Percentiles rank a stretch among this genome's conserved stretches.
Evolutionary conservation across 2,113 vertebrate genomes (phyloP).

Genomic region (Lonchura striata): DNA sequence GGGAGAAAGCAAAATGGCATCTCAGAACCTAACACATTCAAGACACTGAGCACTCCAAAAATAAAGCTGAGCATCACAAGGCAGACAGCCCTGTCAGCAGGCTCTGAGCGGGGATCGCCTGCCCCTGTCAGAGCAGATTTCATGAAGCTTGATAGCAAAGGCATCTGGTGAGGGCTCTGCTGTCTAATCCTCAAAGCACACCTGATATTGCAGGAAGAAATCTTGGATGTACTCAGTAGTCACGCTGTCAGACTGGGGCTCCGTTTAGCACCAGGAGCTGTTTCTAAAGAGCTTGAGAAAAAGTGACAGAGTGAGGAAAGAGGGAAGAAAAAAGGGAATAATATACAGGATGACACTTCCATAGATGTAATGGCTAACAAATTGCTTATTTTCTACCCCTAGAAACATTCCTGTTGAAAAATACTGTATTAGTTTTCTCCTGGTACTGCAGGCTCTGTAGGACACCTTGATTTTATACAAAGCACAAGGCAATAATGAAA

Average conservation of each 20-base stretch:
- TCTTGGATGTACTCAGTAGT: not conserved
- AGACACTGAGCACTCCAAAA: not conserved
- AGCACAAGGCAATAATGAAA: not conserved
- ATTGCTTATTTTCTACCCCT: not conserved
- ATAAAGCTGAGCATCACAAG: conserved; percentile 33
- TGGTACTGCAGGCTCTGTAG: not conserved
- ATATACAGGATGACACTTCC: not conserved
- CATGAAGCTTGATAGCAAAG: not conserved
- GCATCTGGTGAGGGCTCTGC: not conserved
- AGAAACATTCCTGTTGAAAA: not conserved
- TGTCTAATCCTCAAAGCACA: not conserved
- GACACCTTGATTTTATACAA: fast-evolving
- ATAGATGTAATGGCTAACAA: not conserved
- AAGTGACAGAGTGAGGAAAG: not conserved
- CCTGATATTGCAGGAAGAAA: not conserved
- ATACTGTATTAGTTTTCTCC: not conserved
- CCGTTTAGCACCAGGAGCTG: not conserved
- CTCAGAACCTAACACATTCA: conserved; percentile 4
- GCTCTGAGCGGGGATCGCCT: not conserved
- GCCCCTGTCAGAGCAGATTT: conserved; percentile 14
- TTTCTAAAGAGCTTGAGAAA: not conserved
- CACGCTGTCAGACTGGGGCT: not conserved
- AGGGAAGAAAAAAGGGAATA: not conserved
- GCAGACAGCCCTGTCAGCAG: not conserved
- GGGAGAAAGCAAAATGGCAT: conserved; percentile 44